Evolutionary conservation across 2,113 vertebrate genomes (phyloP).

Genomic region (Ancistrus triradiatus): DNA sequence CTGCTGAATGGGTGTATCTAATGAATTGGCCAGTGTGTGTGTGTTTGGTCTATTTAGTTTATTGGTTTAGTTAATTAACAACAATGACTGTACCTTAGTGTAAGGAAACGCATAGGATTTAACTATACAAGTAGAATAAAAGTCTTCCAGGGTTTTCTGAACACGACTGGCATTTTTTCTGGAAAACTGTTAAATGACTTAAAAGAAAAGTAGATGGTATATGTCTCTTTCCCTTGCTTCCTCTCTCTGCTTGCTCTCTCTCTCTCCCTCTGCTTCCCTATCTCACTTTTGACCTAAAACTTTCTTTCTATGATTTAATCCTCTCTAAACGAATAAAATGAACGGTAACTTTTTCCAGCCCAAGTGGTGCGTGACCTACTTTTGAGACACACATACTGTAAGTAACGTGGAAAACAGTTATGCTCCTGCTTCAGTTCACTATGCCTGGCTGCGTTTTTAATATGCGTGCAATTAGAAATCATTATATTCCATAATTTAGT

Average conservation of each 20-base stretch:
- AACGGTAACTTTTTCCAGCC: conserved; percentile 67
- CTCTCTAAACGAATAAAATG: conserved; percentile 58
- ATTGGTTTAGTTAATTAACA: too few relatives aligned
- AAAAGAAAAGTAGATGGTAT: not conserved
- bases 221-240: not conserved
- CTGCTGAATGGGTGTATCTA: too few relatives aligned
- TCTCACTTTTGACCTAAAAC: conserved; percentile 37
- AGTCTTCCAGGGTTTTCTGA: too few relatives aligned
- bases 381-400: conserved; percentile 41
- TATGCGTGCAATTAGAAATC: conserved; percentile 8
- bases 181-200: too few relatives aligned
- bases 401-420: conserved; percentile 44
- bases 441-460: conserved; percentile 14
- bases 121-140: not conserved
- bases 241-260: not conserved
- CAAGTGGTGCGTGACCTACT: conserved; percentile 61
- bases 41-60: too few relatives aligned
- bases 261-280: conserved; percentile 21
- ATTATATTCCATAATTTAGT: conserved; percentile 16
- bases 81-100: too few relatives aligned
- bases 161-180: not conserved
- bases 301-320: conserved; percentile 63
- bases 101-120: not conserved
- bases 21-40: too few relatives aligned
- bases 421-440: conserved; percentile 21